phyloP scores from a whole-genome alignment of 2,797 vertebrate species.

The Phoxinus dragarum region DNA sequence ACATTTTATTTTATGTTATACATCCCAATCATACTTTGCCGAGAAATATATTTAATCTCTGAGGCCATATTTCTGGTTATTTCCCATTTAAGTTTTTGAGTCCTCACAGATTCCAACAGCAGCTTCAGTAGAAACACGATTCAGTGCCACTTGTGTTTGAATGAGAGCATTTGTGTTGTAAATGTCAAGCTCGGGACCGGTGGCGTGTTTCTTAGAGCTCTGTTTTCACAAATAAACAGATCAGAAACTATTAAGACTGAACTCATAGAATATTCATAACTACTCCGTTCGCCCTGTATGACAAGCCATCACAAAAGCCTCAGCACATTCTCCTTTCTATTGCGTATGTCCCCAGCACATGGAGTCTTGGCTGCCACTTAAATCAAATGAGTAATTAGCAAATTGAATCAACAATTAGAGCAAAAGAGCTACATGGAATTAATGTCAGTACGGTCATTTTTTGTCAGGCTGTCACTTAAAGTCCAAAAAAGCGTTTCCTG shows the following conservation, averaged over 20 bases:
- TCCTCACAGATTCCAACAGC: neutral
- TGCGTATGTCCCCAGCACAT: slow-evolving; percentile 73
- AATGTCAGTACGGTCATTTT: slow-evolving; percentile 81
- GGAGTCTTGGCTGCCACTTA: slow-evolving; percentile 84
- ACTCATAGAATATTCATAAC: slow-evolving; percentile 84
- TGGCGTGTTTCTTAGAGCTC: slow-evolving; percentile 73
- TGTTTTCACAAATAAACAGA: slow-evolving; percentile 78
- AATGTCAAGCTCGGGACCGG: slow-evolving; percentile 66
- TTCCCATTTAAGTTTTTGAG: neutral
- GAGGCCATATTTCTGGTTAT: neutral
- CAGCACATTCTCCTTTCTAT: slow-evolving; percentile 49
- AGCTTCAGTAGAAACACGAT: slow-evolving; percentile 55
- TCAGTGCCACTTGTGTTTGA: slow-evolving; percentile 67
- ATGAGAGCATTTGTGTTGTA: slow-evolving; percentile 24
- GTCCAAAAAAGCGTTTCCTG: slow-evolving; percentile 71
- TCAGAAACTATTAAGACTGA: slow-evolving; percentile 86
- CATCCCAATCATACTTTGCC: neutral
- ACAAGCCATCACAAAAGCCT: slow-evolving; percentile 76
- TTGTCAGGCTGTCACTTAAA: slow-evolving; percentile 74
- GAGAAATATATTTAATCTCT: neutral
- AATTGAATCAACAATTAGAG: slow-evolving; percentile 89
- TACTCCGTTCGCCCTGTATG: slow-evolving; percentile 73
- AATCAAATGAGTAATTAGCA: slow-evolving; percentile 90
- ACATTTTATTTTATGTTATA: neutral
- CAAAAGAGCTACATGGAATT: slow-evolving; percentile 86